A percentile compares a stretch with the other conserved stretches of the same genome.
phyloP scores from a whole-genome alignment of 2,797 vertebrate species.

The Sebastes minor region DNA sequence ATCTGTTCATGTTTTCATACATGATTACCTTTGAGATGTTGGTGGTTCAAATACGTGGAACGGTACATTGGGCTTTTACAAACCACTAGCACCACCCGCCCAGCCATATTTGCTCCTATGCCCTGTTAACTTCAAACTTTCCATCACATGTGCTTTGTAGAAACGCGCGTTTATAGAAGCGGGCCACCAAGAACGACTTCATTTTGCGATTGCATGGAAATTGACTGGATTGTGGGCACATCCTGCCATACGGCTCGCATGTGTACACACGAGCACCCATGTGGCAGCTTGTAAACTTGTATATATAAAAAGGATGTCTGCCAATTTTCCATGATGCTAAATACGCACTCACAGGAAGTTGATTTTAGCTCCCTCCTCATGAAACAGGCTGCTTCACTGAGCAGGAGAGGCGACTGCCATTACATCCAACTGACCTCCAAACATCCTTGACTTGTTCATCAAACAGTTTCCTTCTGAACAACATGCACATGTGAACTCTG shows the following conservation, averaged over 20 bases:
- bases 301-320: conserved; percentile 15
- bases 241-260: conserved; percentile 22
- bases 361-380: background rate
- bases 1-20: background rate
- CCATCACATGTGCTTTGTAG: conserved; percentile 10
- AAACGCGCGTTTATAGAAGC: background rate
- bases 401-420: background rate
- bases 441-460: conserved; percentile 9
- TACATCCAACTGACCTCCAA: conserved; percentile 38
- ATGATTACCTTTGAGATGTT: background rate
- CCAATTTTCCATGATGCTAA: conserved; percentile 58
- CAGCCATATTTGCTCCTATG: background rate
- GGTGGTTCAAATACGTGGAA: background rate
- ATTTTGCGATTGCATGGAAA: conserved; percentile 16
- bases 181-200: background rate
- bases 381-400: background rate
- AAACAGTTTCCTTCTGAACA: conserved; percentile 2
- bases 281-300: conserved; percentile 20
- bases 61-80: background rate
- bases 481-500: conserved; percentile 19
- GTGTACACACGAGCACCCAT: conserved; percentile 14
- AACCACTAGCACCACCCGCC: background rate
- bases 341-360: conserved; percentile 21
- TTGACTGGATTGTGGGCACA: background rate
- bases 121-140: background rate